Evolutionary conservation across 2,797 vertebrate genomes (phyloP), one percentile per base, ranked within the genome.

Genomic region (Setipinna tenuifilis): DNA sequence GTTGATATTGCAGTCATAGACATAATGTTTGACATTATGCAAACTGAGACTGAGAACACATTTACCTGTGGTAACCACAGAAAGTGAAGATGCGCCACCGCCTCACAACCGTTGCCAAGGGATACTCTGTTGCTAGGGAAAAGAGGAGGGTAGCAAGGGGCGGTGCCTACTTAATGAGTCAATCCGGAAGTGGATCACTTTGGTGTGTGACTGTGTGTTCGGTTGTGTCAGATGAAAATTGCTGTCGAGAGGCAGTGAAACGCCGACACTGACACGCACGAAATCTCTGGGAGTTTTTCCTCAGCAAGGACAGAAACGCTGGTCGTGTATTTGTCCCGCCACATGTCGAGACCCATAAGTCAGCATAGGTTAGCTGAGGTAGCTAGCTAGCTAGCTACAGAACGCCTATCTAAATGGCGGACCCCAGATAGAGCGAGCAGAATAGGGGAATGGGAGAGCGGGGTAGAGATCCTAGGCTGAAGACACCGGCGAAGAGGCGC

Each of bases 151-250:
- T n/a, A 11, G 3, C 31, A 78, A 35, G 58, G 84, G 90, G 88
- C 83, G 86, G 89, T 87, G 84, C 84, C 88, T 86, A 50, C 86
- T 48, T 83, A 83, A 59, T 87, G 88, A 85, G 80, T 88, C 86
- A 90, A 92, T 89, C 92, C 93, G 94, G 94, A 95, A 95, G 93
- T 93, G 89, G 82, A 83, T 87, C 90, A 85, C 85, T 82, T 68
- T 25, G 68, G 48, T 61, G 87, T 82, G 84, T 68, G 28, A 71
- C 83, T 78, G 28, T 71, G 25, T 75, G 81, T n/a, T 83, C 84
- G 61, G 86, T 81, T 87, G 86, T 83, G 86, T 86, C 85, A 85
- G 86, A 86, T 82, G 85, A 89, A 90, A 88, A 68, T 78, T 50
- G 84, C 58, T 82, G 85, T 86, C 90, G 65, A 48, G 58, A 62